phyloP scores from a whole-genome alignment of 2,113 vertebrate species.

The Catharus bicknelli region DNA sequence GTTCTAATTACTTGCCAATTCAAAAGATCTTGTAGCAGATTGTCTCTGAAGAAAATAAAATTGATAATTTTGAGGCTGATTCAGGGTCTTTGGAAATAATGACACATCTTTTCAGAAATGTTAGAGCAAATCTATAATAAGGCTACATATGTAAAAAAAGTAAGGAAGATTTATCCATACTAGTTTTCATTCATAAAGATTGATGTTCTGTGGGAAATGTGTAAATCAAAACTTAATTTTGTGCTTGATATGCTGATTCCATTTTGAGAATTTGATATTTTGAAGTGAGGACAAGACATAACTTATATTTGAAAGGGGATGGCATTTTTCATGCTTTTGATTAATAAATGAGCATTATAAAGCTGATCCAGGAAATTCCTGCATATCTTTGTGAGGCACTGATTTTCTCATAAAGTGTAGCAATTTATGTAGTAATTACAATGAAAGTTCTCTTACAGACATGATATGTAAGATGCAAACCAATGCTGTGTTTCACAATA shows the following conservation, averaged over 20 bases:
- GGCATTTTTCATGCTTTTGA: background rate
- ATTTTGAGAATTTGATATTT: background rate
- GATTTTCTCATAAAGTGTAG: background rate
- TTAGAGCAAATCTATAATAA: background rate
- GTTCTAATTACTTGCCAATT: background rate
- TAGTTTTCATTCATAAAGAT: background rate
- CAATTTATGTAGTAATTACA: background rate
- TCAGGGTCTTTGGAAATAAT: background rate
- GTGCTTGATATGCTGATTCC: background rate
- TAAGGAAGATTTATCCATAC: background rate
- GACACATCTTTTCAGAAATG: background rate
- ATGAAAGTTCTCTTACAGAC: background rate
- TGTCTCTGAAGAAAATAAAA: background rate
- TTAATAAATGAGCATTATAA: background rate
- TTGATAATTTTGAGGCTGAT: background rate
- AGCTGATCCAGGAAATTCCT: background rate
- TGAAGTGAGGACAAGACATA: background rate
- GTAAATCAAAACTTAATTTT: constrained; percentile 2
- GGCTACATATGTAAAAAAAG: background rate
- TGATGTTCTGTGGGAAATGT: background rate
- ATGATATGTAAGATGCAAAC: background rate
- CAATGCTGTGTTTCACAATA: background rate
- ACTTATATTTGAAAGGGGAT: background rate
- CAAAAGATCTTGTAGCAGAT: background rate
- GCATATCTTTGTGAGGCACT: background rate